Conservation (phyloP, 2,113 vertebrate species). For the Nothobranchius kuhntae region DNA sequence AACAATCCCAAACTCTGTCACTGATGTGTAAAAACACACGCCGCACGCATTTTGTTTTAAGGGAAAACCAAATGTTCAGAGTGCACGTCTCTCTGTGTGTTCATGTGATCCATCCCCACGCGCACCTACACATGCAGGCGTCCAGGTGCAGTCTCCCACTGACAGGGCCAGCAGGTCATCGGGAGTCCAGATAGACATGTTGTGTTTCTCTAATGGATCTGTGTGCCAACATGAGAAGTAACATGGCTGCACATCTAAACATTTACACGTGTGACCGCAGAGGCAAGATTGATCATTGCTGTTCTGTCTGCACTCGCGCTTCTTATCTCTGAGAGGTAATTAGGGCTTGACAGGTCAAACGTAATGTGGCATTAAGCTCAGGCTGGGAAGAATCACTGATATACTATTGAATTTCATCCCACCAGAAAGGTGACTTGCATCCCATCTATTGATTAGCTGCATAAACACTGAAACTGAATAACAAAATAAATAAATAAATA, state of each 20-base stretch:
- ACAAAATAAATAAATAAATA: too few relatives aligned
- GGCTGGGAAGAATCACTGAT: slow-evolving; percentile 24
- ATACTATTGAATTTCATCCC: neutral
- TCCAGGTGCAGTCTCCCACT: slow-evolving; percentile 68
- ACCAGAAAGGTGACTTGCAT: neutral
- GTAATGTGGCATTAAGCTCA: slow-evolving; percentile 33
- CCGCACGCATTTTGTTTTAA: neutral
- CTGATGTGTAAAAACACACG: neutral
- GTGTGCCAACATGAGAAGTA: slow-evolving; percentile 64
- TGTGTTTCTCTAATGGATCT: slow-evolving; percentile 40
- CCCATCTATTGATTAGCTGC: slow-evolving; percentile 1
- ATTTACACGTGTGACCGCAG: slow-evolving; percentile 55
- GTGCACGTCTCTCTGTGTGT: neutral
- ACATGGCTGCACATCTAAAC: slow-evolving; percentile 66
- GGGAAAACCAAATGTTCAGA: neutral
- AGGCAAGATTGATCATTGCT: slow-evolving; percentile 50
- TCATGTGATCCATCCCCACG: slow-evolving; percentile 1
- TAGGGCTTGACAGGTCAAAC: slow-evolving; percentile 29
- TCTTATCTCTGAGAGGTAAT: slow-evolving; percentile 55
- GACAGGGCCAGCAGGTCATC: slow-evolving; percentile 55
- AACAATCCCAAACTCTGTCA: slow-evolving; percentile 21
- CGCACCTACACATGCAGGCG: neutral
- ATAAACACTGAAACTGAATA: too few relatives aligned
- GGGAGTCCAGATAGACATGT: slow-evolving; percentile 26
- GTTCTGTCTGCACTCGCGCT: slow-evolving; percentile 17